Conservation (phyloP, 2,797 vertebrate genomes). For the Coendou prehensilis region DNA sequence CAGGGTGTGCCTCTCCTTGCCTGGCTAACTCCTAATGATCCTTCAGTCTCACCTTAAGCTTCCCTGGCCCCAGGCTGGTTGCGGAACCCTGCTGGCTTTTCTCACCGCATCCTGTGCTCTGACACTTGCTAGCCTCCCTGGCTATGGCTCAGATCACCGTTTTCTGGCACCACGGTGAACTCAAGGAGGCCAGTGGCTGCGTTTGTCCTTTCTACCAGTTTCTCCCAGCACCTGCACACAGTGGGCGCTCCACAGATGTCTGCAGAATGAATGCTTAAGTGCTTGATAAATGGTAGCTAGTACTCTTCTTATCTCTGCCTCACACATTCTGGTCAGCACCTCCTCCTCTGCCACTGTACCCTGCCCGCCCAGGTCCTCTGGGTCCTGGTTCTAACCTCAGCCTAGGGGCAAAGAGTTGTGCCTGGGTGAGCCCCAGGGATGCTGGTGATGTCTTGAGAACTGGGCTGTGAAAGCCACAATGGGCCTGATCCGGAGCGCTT, state of each 20-base stretch:
- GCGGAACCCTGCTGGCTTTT: fast-evolving
- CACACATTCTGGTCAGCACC: background rate
- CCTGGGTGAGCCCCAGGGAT: slow-evolving; percentile 21
- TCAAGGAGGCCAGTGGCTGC: background rate
- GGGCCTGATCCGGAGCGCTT: slow-evolving; percentile 94
- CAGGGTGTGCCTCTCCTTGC: background rate
- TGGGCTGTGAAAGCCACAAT: slow-evolving; percentile 86
- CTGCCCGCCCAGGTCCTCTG: background rate
- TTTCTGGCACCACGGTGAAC: background rate
- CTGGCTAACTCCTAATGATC: background rate
- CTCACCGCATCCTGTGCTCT: background rate
- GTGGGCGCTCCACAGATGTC: slow-evolving; percentile 5
- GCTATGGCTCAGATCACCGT: background rate
- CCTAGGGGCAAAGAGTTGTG: slow-evolving; percentile 13
- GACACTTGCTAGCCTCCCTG: background rate
- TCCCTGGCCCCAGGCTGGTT: background rate
- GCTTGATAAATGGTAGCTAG: background rate
- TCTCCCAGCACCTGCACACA: background rate
- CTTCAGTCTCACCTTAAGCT: background rate
- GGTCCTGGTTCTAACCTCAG: slow-evolving; percentile 30
- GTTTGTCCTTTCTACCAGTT: background rate
- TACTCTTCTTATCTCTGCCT: background rate
- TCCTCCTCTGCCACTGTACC: background rate
- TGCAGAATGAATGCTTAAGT: background rate
- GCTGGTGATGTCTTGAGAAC: slow-evolving; percentile 80